These are phyloP conservation scores for Notiomystis cincta DNA, from an alignment of 2,113 vertebrate species.

Conservation along the genomic window DNA sequence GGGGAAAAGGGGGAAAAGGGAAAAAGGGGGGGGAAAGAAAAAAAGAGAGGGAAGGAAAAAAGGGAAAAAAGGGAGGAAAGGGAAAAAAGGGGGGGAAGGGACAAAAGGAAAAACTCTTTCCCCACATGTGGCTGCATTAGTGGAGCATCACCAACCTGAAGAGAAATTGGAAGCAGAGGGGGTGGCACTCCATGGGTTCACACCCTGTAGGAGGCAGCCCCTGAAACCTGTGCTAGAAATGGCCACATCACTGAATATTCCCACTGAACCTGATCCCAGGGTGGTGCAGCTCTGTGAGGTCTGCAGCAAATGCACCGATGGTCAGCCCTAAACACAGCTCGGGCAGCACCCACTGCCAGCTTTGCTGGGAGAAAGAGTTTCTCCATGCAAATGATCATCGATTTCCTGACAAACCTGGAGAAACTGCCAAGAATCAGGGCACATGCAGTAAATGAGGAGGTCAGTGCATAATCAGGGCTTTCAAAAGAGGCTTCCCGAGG, in stretches of 20 bases:
- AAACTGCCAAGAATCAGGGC: conserved; percentile 8
- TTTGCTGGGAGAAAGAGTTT: neutral
- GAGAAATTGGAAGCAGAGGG: neutral
- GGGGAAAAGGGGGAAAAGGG: neutral
- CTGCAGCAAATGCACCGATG: neutral
- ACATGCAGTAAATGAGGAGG: neutral
- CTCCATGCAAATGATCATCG: neutral
- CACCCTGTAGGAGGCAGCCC: neutral
- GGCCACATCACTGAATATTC: neutral
- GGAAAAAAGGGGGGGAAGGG: no score
- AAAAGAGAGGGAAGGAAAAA: neutral
- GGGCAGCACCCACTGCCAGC: neutral
- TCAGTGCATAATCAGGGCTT: conserved; percentile 1
- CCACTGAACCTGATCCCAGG: neutral
- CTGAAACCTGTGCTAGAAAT: neutral
- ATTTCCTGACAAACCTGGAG: conserved; percentile 14
- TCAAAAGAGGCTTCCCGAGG: conserved; percentile 1
- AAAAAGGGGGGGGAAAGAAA: no score
- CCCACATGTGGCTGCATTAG: neutral
- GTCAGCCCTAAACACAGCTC: neutral
- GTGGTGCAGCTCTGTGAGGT: neutral
- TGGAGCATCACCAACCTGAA: neutral
- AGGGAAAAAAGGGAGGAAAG: neutral
- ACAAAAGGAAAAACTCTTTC: neutral
- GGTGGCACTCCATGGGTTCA: accelerated